phyloP scores from a whole-genome alignment of 2,797 vertebrate species.

The Neopelma chrysocephalum region DNA sequence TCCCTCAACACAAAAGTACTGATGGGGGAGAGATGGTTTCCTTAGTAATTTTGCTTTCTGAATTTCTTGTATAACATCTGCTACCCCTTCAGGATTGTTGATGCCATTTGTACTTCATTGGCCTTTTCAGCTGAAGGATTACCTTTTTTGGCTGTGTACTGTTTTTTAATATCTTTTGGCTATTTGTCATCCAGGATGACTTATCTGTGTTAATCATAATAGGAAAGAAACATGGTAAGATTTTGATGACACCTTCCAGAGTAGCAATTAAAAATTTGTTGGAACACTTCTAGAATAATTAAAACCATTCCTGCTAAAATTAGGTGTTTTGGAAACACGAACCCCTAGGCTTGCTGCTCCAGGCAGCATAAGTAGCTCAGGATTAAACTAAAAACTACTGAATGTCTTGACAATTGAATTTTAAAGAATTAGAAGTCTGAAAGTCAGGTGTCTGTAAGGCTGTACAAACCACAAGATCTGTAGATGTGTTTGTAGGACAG shows the following conservation, averaged over 20 bases:
- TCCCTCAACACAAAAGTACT: background rate
- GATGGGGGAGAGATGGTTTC: background rate
- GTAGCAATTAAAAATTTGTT: background rate
- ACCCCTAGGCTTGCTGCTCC: background rate
- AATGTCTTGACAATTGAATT: background rate
- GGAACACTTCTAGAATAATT: background rate
- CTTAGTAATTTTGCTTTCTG: background rate
- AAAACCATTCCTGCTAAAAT: background rate
- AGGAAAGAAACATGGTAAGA: background rate
- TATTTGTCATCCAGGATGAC: background rate
- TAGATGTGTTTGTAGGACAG: background rate
- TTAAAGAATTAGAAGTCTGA: background rate
- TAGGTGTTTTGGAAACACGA: background rate
- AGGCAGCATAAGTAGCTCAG: background rate
- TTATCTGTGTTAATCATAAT: background rate
- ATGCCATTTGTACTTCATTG: background rate
- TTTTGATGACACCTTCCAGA: background rate
- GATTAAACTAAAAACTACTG: background rate
- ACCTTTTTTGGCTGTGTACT: background rate
- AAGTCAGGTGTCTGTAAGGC: background rate
- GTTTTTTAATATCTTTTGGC: background rate
- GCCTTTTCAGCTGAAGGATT: background rate
- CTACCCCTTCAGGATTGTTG: background rate
- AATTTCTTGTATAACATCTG: background rate
- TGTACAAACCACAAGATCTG: background rate